A percentile compares a stretch with the other conserved stretches of the same genome.
Evolutionary conservation across 1,140 invertebrate genomes (phyloP).

Genomic region (Drosophila bipectinata): DNA sequence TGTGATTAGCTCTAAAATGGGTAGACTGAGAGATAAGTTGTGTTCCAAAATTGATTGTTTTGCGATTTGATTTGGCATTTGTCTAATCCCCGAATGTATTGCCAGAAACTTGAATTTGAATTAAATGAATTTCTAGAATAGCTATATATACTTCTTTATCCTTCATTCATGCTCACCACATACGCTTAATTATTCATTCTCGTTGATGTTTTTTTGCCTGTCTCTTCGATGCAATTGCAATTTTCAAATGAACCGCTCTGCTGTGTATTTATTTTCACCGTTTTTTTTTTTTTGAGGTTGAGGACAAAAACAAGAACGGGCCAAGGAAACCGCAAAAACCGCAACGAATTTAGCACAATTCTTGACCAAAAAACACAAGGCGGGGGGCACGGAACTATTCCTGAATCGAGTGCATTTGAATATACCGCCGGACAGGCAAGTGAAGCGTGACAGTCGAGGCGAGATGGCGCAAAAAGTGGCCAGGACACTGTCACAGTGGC

Average conservation of each 20-base stretch:
- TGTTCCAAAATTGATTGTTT: constrained; percentile 24
- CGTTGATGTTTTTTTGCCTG: constrained; percentile 9
- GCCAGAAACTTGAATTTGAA: not conserved
- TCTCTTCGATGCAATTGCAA: constrained; percentile 27
- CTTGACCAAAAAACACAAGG: constrained; percentile 60
- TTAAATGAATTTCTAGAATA: not conserved
- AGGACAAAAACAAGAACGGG: constrained; percentile 52
- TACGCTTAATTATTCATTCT: constrained; percentile 65
- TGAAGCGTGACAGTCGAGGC: constrained; percentile 59
- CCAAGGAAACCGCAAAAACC: constrained; percentile 72
- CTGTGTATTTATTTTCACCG: constrained; percentile 60
- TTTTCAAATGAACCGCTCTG: constrained; percentile 61
- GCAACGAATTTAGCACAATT: constrained; percentile 75
- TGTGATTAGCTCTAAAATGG: constrained; percentile 52
- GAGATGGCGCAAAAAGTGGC: constrained; percentile 10
- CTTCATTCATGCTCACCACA: constrained; percentile 59
- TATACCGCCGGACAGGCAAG: constrained; percentile 43
- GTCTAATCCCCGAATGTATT: constrained; percentile 3
- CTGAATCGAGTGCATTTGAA: constrained; percentile 61
- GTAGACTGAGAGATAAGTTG: not conserved
- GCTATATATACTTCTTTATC: constrained; percentile 2
- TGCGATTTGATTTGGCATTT: constrained; percentile 17
- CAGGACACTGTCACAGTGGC: constrained; percentile 10
- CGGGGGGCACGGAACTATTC: not conserved
- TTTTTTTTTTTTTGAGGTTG: constrained; percentile 7